phyloP scores from a whole-genome alignment of 2,113 vertebrate species.

The Clupea harengus region DNA sequence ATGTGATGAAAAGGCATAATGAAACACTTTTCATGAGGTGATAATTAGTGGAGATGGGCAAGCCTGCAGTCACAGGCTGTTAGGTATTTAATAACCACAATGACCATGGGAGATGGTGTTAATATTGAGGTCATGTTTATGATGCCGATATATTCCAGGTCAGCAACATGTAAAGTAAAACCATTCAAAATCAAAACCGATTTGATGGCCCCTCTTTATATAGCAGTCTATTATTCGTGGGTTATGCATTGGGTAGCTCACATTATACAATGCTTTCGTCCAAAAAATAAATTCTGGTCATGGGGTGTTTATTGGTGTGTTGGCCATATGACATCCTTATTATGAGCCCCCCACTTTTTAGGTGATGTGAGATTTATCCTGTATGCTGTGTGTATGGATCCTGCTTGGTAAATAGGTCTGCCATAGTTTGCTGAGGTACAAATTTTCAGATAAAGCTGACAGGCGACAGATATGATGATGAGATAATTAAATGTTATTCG shows the following conservation, averaged over 20 bases:
- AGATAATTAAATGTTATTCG: constrained; percentile 53
- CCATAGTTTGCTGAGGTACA: not conserved
- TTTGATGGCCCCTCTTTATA: not conserved
- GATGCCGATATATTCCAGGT: constrained; percentile 41
- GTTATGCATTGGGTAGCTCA: not conserved
- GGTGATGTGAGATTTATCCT: not conserved
- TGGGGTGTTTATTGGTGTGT: not conserved
- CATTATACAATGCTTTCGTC: not conserved
- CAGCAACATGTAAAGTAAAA: constrained; percentile 34
- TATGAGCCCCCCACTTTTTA: not conserved
- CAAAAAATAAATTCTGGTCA: not conserved
- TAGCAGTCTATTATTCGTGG: not conserved
- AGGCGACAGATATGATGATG: constrained; percentile 51
- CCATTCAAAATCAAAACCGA: not conserved
- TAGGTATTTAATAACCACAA: constrained; percentile 79
- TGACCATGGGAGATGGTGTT: constrained; percentile 59
- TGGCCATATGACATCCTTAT: constrained; percentile 16
- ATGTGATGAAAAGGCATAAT: constrained; percentile 87
- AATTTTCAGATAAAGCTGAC: constrained; percentile 52
- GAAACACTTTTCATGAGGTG: constrained; percentile 92
- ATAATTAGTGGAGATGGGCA: constrained; percentile 84
- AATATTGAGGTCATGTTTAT: constrained; percentile 46
- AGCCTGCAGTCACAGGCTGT: constrained; percentile 73
- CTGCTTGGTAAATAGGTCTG: not conserved
- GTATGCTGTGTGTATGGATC: not conserved